Evolutionary conservation across 2,113 vertebrate species (phyloP).

Genomic region (Columba janthina): DNA sequence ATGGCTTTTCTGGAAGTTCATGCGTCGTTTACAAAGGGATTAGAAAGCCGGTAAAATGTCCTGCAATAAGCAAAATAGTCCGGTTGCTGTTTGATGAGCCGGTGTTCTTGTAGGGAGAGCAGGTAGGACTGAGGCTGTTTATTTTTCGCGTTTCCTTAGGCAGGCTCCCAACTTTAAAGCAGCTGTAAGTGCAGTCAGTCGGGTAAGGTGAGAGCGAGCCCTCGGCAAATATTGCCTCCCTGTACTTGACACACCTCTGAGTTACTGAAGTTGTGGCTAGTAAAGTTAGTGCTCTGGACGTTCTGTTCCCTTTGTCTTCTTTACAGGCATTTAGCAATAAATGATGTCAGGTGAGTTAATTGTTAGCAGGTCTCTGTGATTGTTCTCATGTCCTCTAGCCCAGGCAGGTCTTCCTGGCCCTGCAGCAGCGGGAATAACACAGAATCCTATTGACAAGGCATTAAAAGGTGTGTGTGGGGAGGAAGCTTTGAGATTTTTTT

Average conservation of each 20-base stretch:
- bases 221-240: background rate
- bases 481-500: background rate
- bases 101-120: accelerated
- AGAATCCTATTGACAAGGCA: background rate
- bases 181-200: no score
- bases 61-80: no score
- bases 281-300: background rate
- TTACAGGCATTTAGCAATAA: background rate
- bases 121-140: background rate
- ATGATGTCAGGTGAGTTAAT: background rate
- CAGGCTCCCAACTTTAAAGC: background rate
- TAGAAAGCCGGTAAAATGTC: background rate
- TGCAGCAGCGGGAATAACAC: accelerated
- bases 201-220: background rate
- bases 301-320: background rate
- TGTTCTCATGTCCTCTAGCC: background rate
- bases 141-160: background rate
- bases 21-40: accelerated
- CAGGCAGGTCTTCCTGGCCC: background rate
- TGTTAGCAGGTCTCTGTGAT: background rate
- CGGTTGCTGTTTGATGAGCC: accelerated
- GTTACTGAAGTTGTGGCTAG: background rate
- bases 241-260: background rate
- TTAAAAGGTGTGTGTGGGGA: background rate
- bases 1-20: background rate